Evolutionary conservation across 2,797 vertebrate genomes (phyloP).

Genomic region (Propithecus perrieri): DNA sequence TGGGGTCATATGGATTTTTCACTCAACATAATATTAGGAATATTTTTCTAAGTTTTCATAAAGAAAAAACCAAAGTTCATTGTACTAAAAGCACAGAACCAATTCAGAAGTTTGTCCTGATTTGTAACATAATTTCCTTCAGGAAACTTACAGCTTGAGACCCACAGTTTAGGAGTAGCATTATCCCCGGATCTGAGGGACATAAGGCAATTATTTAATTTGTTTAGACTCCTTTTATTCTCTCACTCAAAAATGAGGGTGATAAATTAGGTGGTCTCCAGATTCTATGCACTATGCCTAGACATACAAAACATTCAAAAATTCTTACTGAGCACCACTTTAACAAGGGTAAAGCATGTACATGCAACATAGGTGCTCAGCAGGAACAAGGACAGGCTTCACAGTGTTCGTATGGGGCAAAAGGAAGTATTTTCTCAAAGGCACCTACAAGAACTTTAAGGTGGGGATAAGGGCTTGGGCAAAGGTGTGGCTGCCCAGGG

Average conservation of each 20-base stretch:
- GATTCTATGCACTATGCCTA: background rate
- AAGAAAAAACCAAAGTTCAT: background rate
- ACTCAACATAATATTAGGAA: background rate
- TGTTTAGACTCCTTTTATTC: background rate
- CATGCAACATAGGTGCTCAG: background rate
- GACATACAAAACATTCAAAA: background rate
- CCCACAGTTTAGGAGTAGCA: background rate
- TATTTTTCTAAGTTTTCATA: background rate
- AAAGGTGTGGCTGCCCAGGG: background rate
- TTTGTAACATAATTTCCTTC: background rate
- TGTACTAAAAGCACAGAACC: constrained; percentile 30
- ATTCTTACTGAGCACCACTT: background rate
- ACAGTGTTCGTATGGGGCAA: too few species aligned
- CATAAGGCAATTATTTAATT: background rate
- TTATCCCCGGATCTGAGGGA: background rate
- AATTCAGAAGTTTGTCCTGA: background rate
- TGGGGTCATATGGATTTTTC: background rate
- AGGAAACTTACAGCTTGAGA: background rate
- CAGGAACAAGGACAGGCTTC: background rate
- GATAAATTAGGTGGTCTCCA: background rate
- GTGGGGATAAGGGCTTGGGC: background rate
- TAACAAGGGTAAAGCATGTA: background rate
- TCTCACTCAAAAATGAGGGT: background rate
- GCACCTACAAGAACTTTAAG: background rate
- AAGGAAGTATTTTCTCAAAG: background rate